A percentile compares a stretch with the other conserved stretches of the same genome.
Evolutionary conservation across 1,140 invertebrate genomes (phyloP).

Genomic region (Gonioctena quinquepunctata): DNA sequence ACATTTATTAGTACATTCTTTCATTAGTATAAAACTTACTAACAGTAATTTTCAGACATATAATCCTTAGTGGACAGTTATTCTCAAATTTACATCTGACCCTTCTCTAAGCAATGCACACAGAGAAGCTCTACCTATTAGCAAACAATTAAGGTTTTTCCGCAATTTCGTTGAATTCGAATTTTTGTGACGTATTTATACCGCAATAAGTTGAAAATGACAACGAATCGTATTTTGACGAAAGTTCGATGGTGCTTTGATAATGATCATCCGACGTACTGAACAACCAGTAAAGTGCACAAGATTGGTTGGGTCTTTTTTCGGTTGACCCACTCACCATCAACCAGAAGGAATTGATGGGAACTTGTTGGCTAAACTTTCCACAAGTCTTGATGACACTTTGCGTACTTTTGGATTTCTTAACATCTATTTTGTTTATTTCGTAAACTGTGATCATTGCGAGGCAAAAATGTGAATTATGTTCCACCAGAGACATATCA

Average conservation of each 20-base stretch:
- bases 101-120: constrained; percentile 41
- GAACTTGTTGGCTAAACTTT: constrained; percentile 40
- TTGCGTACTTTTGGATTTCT: constrained; percentile 27
- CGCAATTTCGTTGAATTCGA: constrained; percentile 34
- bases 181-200: constrained; percentile 38
- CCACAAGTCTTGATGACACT: constrained; percentile 35
- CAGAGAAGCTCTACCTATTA: constrained; percentile 39
- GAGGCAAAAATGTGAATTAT: constrained; percentile 34
- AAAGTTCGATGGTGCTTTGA: constrained; percentile 45
- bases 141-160: constrained; percentile 41
- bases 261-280: constrained; percentile 42
- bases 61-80: constrained; percentile 43
- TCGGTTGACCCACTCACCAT: constrained; percentile 45
- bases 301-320: constrained; percentile 23
- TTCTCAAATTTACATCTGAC: constrained; percentile 40
- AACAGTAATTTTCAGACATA: background rate
- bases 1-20: no score
- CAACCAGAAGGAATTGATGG: constrained; percentile 46
- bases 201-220: constrained; percentile 43
- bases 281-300: constrained; percentile 46
- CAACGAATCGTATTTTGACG: constrained; percentile 40
- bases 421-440: constrained; percentile 34
- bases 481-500: constrained; percentile 32
- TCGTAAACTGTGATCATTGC: constrained; percentile 45
- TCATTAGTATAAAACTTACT: background rate